A percentile compares a stretch with the other conserved stretches of the same genome.
Evolutionary conservation across 1,140 invertebrate species (phyloP).

Genomic region (Mizuhopecten yessoensis): DNA sequence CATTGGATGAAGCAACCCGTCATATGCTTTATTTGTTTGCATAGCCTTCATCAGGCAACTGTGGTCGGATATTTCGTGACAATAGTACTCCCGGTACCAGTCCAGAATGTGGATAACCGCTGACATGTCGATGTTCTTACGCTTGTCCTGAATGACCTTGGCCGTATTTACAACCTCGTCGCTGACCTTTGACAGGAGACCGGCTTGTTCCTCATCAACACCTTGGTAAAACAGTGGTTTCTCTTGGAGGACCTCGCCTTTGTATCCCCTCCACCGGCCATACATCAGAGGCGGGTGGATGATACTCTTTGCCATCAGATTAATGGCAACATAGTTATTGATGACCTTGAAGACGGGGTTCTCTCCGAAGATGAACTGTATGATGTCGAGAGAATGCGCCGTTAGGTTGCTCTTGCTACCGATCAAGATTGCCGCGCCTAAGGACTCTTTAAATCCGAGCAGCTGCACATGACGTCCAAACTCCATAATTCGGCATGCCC

Average conservation of each 20-base stretch:
- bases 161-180: conserved; percentile 66
- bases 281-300: conserved; percentile 73
- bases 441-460: conserved; percentile 49
- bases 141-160: conserved; percentile 56
- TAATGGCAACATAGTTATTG: conserved; percentile 65
- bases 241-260: conserved; percentile 64
- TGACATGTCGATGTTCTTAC: conserved; percentile 61
- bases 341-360: conserved; percentile 56
- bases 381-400: conserved; percentile 55
- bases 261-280: conserved; percentile 73
- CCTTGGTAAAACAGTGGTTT: conserved; percentile 76
- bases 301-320: conserved; percentile 67
- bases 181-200: conserved; percentile 61
- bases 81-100: conserved; percentile 67
- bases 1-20: conserved; percentile 72
- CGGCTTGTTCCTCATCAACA: conserved; percentile 64
- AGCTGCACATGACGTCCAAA: conserved; percentile 64
- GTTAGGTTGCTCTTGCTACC: conserved; percentile 58
- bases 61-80: conserved; percentile 64
- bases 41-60: conserved; percentile 60
- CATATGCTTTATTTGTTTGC: conserved; percentile 70
- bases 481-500: conserved; percentile 66
- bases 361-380: conserved; percentile 55
- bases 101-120: conserved; percentile 68
- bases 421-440: conserved; percentile 56